Evolutionary conservation across 2,797 vertebrate species (phyloP).

Genomic region (Lithobates pipiens): DNA sequence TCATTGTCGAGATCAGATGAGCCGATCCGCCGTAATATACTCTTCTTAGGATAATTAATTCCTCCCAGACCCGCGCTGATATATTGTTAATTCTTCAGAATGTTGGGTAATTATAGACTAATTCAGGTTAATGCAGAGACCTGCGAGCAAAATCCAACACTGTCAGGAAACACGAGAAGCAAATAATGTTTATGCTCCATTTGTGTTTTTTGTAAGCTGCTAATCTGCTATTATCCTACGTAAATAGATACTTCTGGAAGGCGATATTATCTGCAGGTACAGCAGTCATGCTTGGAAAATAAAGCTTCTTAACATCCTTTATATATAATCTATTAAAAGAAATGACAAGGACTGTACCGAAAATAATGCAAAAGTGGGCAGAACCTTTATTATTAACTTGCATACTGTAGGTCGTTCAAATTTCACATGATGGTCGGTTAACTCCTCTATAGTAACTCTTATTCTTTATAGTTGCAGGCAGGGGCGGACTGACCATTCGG

Average conservation of each 20-base stretch:
- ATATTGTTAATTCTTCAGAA: background rate
- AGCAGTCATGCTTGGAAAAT: background rate
- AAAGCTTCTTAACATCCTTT: background rate
- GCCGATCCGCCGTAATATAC: background rate
- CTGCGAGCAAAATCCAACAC: background rate
- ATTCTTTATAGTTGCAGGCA: too few species aligned
- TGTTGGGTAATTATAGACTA: background rate
- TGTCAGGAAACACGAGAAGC: background rate
- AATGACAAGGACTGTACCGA: too few species aligned
- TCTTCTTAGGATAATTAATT: conserved; percentile 15
- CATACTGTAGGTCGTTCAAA: too few species aligned
- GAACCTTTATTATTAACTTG: too few species aligned
- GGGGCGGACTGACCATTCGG: too few species aligned
- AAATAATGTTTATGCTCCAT: background rate
- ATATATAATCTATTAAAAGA: background rate
- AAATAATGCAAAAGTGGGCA: too few species aligned
- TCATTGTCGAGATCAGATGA: background rate
- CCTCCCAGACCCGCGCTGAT: background rate
- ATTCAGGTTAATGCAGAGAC: conserved; percentile 19
- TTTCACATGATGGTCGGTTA: too few species aligned
- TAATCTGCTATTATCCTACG: conserved; percentile 14
- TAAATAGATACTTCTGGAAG: background rate
- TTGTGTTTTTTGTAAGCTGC: background rate
- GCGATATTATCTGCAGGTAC: background rate
- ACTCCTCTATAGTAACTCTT: too few species aligned